Base-by-base conservation (phyloP, 2,888 invertebrate species). In the Agonum fuliginosum region DNA sequence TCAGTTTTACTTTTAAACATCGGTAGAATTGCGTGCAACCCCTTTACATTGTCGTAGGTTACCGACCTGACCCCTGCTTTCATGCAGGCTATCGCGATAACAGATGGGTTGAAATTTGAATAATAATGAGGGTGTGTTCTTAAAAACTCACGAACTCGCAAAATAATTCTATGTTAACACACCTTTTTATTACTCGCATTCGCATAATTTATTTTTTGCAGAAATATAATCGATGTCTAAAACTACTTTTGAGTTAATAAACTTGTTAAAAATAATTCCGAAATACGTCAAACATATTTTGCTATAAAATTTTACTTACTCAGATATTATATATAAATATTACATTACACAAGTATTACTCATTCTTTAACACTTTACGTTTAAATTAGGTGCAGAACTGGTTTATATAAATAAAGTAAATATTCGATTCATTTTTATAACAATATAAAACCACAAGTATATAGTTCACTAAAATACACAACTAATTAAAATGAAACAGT, bases 21-120 rank as follows among this genome's bases (percentile, higher is more conserved):
- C 24, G 6, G 62, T 17, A 67, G 67, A 41, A 12, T 70, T 46
- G 70, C 70, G 70, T 70, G 70, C 48, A 70, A 70, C 70, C 70
- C 43, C 46, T 46, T 43, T 46, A 46, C 5, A 43, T 43, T 46
- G 69, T 67, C 37, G 12, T 46, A 46, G 70, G 70, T 70, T 70
- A 46, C 27, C 70, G 70, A 70, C 70, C 70, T 70, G 46, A 70
- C 70, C 70, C 27, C 10, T 20, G 30, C 46, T 70, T 46, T 70
- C 27, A 70, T 46, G 70, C 14, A 24, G 14, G 27, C 3, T 12
- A 67, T 67, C 70, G n/a, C 14, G 70, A 70, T 67, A 41, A 67
- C 67, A 37, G 19, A 34, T 41, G 41, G 30, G 20, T 20, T 41
- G 20, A 67, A 37, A 67, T 67, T 67, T 67, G 67, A 41, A 67